These are phyloP conservation scores for Nephrotoma flavescens DNA, from an alignment of 2,888 invertebrate genomes.

Conservation along the genomic window DNA sequence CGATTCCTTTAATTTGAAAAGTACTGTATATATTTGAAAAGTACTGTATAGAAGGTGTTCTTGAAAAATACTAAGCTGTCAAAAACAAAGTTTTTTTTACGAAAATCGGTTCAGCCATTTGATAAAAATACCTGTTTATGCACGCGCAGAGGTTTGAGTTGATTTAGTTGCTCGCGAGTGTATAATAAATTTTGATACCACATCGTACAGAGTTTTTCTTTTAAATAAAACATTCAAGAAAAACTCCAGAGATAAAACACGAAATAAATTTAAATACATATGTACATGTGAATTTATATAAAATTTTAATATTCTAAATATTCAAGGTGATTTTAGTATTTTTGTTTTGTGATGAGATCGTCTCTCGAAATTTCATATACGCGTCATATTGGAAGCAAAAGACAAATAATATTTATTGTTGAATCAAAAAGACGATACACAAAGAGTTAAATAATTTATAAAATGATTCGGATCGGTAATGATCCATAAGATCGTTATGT, in stretches of 20 bases:
- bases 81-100: too few species aligned
- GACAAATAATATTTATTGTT: background rate
- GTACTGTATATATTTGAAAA: too few species aligned
- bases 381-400: background rate
- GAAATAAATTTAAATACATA: background rate
- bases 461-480: background rate
- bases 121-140: too few species aligned
- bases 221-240: background rate
- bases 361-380: background rate
- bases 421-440: background rate
- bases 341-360: background rate
- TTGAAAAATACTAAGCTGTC: too few species aligned
- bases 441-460: background rate
- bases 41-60: too few species aligned
- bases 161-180: too few species aligned
- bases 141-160: too few species aligned
- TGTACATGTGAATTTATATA: background rate
- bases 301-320: background rate
- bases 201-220: background rate
- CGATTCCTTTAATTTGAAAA: too few species aligned
- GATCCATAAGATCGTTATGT: background rate
- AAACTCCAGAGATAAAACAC: background rate
- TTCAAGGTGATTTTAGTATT: background rate
- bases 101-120: too few species aligned
- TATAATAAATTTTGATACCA: background rate